Base-by-base conservation (phyloP, 2,797 vertebrate species). In the Acanthurus lineatus region DNA sequence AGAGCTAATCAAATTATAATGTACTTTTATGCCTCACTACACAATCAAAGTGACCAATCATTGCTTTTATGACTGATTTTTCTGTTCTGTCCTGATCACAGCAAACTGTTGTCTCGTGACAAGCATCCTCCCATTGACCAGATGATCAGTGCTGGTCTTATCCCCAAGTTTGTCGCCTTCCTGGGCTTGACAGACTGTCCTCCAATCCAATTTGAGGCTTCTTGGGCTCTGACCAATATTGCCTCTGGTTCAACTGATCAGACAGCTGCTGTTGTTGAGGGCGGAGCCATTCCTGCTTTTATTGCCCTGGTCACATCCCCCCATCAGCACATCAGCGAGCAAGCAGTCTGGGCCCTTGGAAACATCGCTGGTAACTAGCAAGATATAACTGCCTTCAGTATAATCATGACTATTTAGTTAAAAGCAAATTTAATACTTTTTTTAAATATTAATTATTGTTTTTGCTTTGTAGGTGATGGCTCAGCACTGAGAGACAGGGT, bases 201-300 rank as follows among this genome's bases (percentile, higher is more conserved):
- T 9, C 96, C 96, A 0, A 97, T 98, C 86, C 98, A 99, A 92
- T 99, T 99, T 40, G 98, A 99, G 83, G 97, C 98, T 5, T 97
- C 98, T 48, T 99, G 98, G 98, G 98, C 97, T 0, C 95, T 99
- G 79, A 99, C 98, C 25, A 99, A 99, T 92, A 99, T 99, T 0
- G 98, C 98, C 20, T 99, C 98, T 0, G 98, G 98, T 63, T 98
- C 96, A 0, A 96, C 96, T 0, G 96, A 98, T 7, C 98, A 99
- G 88, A 99, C 98, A 0, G 96, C 93, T n/a, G 97, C 97, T 0
- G 98, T 99, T 12, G 98, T 99, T 4, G 96, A 96, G 28, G 97
- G 97, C 0, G 97, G 98, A 0, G 98, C 96, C 57, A 93, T 99
- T 52, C 97, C 97, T 54, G 97, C 98, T 17, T 99, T 99, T 84